Evolutionary conservation across 2,113 vertebrate species (phyloP).

Genomic region (rabbit (Oryctolagus cuniculus)): mOryCun1.1 NC_091453.1:129609501-129610000

Average conservation of each 20-base stretch:
- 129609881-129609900: constrained; percentile 59
- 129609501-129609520: neutral
- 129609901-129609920: neutral
- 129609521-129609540: neutral
- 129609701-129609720: constrained; percentile 21
- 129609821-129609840: neutral
- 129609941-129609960: too few relatives aligned
- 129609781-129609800: neutral
- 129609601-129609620: neutral
- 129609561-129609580: neutral
- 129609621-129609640: neutral
- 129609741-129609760: neutral
- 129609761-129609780: neutral
- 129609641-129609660: constrained; percentile 19
- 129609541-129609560: neutral
- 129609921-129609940: too few relatives aligned
- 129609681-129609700: constrained; percentile 48
- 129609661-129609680: constrained; percentile 67
- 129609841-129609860: constrained; percentile 61
- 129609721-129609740: neutral
- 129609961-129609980: neutral
- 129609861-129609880: neutral
- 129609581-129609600: neutral
- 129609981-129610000: neutral
- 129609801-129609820: neutral